Base-by-base conservation (phyloP, 2,888 invertebrate species). In the Alviniconcha strummeri region DNA sequence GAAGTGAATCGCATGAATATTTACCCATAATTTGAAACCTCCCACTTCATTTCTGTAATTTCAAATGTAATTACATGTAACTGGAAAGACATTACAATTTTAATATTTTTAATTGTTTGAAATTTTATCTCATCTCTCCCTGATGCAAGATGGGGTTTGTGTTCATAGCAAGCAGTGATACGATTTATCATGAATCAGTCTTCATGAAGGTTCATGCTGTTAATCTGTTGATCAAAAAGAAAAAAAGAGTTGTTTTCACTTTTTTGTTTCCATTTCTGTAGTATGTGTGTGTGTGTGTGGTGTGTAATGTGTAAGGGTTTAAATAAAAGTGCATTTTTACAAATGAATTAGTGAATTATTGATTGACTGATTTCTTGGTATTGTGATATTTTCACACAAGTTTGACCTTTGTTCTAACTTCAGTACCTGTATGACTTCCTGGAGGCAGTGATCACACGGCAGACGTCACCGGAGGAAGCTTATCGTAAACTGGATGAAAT, bases 381-480 rank as follows among this genome's bases (percentile, higher is more conserved):
- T n/a, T 36, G 52, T 19, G 74, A 52, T 13, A 9, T 74, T 13
- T 74, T 19, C 11, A 15, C 74, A 74, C 74, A 6, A 13, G 11
- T 15, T 19, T 36, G 56, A 55, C n/a, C 9, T 7, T 5, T n/a
- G 6, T 36, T 36, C 36, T 36, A 36, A 36, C 36, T 60, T 60
- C 94, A 86, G 95, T 98, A 98, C 94, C 94, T 98, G 77, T 98
- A 98, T 92, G 98, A 98, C 92, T 98, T 99, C 91, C 94, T 99
- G 92, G 99, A 99, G 93, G 98, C 99, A 0, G 95, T 99, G 78
- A 99, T 99, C 90, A 98, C 98, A 0, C 97, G 98, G 90, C 99
- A 99, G 95, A 98, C 99, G 2, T 98, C 99, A 0, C 97, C 98
- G 0, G 98, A 98, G 90, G 98, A 99, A 92, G 99, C 99, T 0